These are phyloP conservation scores for Ceyx margarethae DNA, from an alignment of 2,113 vertebrate genomes.

Conservation along the genomic window DNA sequence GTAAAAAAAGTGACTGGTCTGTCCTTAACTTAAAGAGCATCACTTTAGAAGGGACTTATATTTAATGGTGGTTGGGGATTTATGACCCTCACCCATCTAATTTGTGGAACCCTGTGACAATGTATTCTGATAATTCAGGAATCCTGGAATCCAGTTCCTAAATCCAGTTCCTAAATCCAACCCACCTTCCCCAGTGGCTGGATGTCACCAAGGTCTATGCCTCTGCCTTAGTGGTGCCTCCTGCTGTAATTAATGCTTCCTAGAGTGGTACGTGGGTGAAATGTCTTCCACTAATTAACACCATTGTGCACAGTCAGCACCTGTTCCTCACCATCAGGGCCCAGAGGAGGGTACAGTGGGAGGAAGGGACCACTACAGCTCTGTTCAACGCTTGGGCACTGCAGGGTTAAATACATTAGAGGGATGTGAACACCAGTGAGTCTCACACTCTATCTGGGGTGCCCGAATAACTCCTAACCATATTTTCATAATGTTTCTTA, in stretches of 20 bases:
- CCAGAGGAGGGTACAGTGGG: fast-evolving
- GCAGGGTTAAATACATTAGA: fast-evolving
- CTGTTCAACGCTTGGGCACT: neutral
- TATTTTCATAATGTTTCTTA: neutral
- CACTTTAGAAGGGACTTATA: neutral
- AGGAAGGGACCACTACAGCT: neutral
- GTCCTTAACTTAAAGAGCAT: neutral
- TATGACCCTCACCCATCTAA: neutral
- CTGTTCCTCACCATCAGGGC: neutral
- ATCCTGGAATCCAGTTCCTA: neutral
- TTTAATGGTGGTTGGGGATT: neutral
- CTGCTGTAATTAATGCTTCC: neutral
- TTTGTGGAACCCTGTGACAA: neutral
- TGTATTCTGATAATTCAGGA: fast-evolving
- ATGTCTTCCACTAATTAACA: neutral
- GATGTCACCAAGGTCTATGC: neutral
- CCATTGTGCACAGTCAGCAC: neutral
- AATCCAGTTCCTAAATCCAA: too few relatives aligned
- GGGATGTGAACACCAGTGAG: fast-evolving
- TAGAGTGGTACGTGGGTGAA: fast-evolving
- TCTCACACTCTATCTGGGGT: neutral
- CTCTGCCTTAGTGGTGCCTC: neutral
- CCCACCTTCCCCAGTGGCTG: neutral
- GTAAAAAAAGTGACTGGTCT: fast-evolving
- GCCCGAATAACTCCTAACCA: neutral